Conservation (phyloP, 2,888 invertebrate genomes). For the Diarsia dahlii region DNA sequence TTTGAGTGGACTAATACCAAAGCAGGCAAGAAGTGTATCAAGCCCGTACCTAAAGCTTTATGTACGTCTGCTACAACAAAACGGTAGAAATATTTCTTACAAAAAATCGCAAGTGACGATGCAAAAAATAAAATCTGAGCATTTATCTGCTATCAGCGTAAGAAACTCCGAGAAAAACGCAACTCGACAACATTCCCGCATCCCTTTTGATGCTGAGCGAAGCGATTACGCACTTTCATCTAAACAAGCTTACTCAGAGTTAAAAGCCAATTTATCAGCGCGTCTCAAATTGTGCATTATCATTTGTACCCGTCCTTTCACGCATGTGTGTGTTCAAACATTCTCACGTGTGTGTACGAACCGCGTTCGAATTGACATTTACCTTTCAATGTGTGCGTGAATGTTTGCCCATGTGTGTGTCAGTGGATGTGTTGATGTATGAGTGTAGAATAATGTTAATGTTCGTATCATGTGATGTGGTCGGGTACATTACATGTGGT, state of each 20-base stretch:
- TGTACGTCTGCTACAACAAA: not conserved
- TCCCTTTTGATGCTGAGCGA: constrained; percentile 53
- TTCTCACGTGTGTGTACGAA: not conserved
- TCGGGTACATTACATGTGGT: constrained; percentile 39
- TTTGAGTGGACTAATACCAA: not conserved
- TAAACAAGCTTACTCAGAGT: constrained; percentile 64
- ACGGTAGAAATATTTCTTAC: not conserved
- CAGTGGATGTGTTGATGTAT: constrained; percentile 45
- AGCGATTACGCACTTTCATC: constrained; percentile 57
- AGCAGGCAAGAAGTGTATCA: not conserved
- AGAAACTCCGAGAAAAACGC: constrained; percentile 44
- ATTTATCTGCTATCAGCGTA: constrained; percentile 31
- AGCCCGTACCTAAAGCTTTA: not conserved
- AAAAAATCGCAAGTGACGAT: constrained; percentile 5
- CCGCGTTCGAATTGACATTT: constrained; percentile 41
- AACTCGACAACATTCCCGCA: constrained; percentile 54
- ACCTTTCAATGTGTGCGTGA: constrained; percentile 18
- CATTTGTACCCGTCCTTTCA: constrained; percentile 52
- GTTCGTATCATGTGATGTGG: constrained; percentile 54
- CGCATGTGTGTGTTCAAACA: constrained; percentile 9
- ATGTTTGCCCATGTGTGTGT: constrained; percentile 13
- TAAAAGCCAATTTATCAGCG: constrained; percentile 66
- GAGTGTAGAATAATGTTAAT: constrained; percentile 40
- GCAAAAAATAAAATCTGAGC: constrained; percentile 36
- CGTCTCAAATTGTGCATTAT: constrained; percentile 64